Conservation (phyloP, 2,888 invertebrate genomes). For the Antheraea assamensis region DNA sequence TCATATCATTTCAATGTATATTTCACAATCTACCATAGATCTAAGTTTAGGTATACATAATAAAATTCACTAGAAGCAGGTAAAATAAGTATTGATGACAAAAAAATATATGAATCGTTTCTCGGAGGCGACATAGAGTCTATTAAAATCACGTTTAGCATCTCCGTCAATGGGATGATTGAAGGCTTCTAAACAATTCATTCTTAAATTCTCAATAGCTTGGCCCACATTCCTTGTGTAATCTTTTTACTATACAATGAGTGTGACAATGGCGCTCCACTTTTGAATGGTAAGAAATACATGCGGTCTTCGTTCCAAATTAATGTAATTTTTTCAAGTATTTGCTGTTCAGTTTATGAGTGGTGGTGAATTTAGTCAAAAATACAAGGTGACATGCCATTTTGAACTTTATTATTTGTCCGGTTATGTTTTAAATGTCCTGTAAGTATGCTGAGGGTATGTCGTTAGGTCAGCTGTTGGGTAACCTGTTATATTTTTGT, state of each 20-base stretch:
- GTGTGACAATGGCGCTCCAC: slow-evolving; percentile 65
- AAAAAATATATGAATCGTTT: slow-evolving; percentile 68
- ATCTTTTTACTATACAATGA: slow-evolving; percentile 73
- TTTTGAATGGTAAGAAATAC: slow-evolving; percentile 65
- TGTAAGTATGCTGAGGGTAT: not conserved
- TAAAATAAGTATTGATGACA: slow-evolving; percentile 61
- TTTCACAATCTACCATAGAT: too few relatives aligned
- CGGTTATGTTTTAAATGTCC: not conserved
- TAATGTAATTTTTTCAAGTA: slow-evolving; percentile 64
- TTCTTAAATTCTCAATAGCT: slow-evolving; percentile 66
- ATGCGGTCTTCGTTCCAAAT: slow-evolving; percentile 64
- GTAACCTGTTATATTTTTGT: not conserved
- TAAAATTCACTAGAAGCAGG: slow-evolving; percentile 41
- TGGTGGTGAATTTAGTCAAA: slow-evolving; percentile 29
- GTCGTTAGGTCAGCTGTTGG: not conserved
- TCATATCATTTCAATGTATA: too few relatives aligned
- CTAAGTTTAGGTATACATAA: not conserved
- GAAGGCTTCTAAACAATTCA: slow-evolving; percentile 77
- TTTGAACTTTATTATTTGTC: not conserved
- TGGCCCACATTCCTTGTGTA: slow-evolving; percentile 74
- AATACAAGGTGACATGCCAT: not conserved
- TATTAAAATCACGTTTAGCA: slow-evolving; percentile 80
- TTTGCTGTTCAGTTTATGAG: slow-evolving; percentile 64
- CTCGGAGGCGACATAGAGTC: slow-evolving; percentile 75
- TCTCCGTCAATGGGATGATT: slow-evolving; percentile 78